Base-by-base conservation (phyloP, 2,113 vertebrate species). In the Argyrosomus japonicus region DNA sequence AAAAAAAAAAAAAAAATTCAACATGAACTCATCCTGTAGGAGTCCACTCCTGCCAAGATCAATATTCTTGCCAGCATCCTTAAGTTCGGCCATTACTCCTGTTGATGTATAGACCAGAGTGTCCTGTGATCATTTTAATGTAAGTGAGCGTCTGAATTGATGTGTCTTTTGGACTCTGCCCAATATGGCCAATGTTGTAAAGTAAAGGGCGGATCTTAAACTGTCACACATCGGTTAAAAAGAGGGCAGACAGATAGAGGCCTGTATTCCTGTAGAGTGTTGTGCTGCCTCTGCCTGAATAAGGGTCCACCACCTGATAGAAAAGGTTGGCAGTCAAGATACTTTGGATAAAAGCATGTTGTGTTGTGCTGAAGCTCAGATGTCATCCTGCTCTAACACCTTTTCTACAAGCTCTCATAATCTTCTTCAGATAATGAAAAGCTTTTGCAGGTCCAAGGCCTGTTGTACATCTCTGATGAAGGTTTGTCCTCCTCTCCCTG, bases 101-200 rank as follows among this genome's bases (percentile, higher is more conserved):
- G 65, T 81, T 84, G 77, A 85, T 85, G 76, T 81, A 87, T 81
- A 43, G 75, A 81, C 67, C 56, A 3, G 15, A 63, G 43, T 83
- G 83, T 88, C 79, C 76, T 77, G 76, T 58, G 73, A 83, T 87
- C 57, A 68, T 79, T 83, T 36, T 80, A 78, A 82, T 79, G 65
- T 62, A 82, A 87, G 77, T 1, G 0, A 75, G 56, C 5, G 0
- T 80, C 68, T 84, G 40, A 87, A 75, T 45, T 76, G 77, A 88
- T 82, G 68, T 75, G 50, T 82, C 25, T 83, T 83, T 83, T 89
- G 85, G 68, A 84, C 21, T 62, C 10, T 21, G 79, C 19, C 75
- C 83, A 92, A 27, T 64, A 40, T 25, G 13, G 64, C 17, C 36
- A 57, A 68, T 81, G 81, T 69, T 72, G 71, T 64, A 84, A 78